Evolutionary conservation across 2,888 invertebrate genomes (phyloP).

Genomic region (Agrochola lychnidis): DNA sequence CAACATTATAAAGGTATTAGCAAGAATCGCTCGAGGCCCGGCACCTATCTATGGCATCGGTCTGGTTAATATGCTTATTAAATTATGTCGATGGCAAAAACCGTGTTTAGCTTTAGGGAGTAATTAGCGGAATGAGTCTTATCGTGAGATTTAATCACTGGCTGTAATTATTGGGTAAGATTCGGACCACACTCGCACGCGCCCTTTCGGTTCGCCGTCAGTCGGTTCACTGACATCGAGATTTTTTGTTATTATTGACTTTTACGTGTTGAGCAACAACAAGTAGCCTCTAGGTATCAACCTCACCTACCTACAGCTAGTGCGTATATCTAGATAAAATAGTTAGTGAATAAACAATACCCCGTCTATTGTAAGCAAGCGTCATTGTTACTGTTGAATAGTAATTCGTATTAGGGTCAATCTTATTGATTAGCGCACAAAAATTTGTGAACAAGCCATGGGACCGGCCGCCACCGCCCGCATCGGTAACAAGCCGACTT

Average conservation of each 20-base stretch:
- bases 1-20: slow-evolving; percentile 84
- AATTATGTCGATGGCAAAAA: slow-evolving; percentile 89
- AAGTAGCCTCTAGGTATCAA: slow-evolving; percentile 38
- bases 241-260: slow-evolving; percentile 64
- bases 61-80: slow-evolving; percentile 89
- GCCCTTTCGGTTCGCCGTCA: slow-evolving; percentile 70
- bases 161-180: slow-evolving; percentile 87
- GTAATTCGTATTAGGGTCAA: slow-evolving; percentile 85
- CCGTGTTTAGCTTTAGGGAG: slow-evolving; percentile 90
- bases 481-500: slow-evolving; percentile 83
- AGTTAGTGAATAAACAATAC: slow-evolving; percentile 74
- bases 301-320: slow-evolving; percentile 38
- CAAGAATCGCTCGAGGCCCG: slow-evolving; percentile 82
- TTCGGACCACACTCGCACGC: slow-evolving; percentile 77
- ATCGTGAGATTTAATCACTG: slow-evolving; percentile 88
- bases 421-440: slow-evolving; percentile 87
- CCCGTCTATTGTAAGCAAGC: slow-evolving; percentile 77
- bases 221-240: slow-evolving; percentile 69
- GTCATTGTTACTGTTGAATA: slow-evolving; percentile 80
- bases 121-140: slow-evolving; percentile 89
- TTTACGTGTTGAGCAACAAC: slow-evolving; percentile 44
- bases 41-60: slow-evolving; percentile 87
- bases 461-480: slow-evolving; percentile 83
- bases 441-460: slow-evolving; percentile 84
- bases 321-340: slow-evolving; percentile 56